Base-by-base conservation (phyloP, 2,888 invertebrate species). In the Phengaris arion region DNA sequence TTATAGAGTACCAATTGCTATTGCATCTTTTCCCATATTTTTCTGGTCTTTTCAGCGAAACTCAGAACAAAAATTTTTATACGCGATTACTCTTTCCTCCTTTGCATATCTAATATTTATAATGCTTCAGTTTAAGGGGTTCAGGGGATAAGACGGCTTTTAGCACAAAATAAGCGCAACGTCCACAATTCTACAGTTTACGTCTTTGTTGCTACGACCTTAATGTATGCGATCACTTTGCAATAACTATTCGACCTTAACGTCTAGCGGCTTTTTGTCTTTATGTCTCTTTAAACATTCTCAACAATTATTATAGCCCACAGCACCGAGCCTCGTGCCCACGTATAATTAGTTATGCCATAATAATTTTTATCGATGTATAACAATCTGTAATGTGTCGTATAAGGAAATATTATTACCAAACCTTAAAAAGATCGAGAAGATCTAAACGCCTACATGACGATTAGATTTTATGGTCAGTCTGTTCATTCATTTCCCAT, bases 151-250 rank as follows among this genome's bases (percentile, higher is more conserved):
- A 22, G 22, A 22, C 10, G 3, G 1, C 10, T 59, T 59, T 59
- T 59, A 10, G 22, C 22, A 10, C 22, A 48, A 48, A 48, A 48
- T 52, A 52, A 35, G 35, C 12, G 35, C 35, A 64, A 64, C 35
- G 45, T 45, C 64, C 45, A 35, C 22, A 22, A 22, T 35, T 35
- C 35, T 35, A 64, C 64, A 35, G 10, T 45, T 64, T 12, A 64
- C 6, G 9, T 64, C 22, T 35, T 6, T 64, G n/a, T 0, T 55
- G 1, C 13, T 54, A 59, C 59, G 72, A 72, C 52, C 72, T 72
- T 72, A 72, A 54, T 45, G 70, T 51, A 70, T 54, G 54, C 54
- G 72, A 72, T 72, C 72, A 72, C 72, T 72, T 52, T 72, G 72
- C 72, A 72, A 52, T 22, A 72, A 48, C 72, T 35, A 64, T 64